Conservation (phyloP, 2,113 vertebrate genomes). For the Psilopsiagon aurifrons region DNA sequence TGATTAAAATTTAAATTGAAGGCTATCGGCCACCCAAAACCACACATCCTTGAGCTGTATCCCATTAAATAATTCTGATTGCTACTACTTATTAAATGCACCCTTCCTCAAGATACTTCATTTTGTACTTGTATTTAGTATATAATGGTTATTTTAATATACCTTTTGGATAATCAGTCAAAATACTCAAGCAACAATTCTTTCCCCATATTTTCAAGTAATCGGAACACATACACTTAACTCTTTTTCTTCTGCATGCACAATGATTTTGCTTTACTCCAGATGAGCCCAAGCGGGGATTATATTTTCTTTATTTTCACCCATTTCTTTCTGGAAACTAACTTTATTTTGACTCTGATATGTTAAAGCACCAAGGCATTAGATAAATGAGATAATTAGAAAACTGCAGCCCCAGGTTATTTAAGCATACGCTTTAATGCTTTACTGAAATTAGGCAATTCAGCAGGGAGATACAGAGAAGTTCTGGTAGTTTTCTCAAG, state of each 20-base stretch:
- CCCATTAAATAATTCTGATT: background rate
- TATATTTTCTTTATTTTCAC: background rate
- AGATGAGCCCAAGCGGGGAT: fast-evolving
- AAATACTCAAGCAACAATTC: background rate
- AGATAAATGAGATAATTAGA: background rate
- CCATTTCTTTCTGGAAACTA: background rate
- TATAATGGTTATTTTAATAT: background rate
- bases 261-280: background rate
- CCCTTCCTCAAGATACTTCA: background rate
- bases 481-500: background rate
- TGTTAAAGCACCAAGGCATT: background rate
- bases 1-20: background rate
- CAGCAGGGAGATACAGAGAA: background rate
- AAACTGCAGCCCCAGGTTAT: background rate
- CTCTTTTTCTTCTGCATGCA: background rate
- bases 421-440: background rate
- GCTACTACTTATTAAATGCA: background rate
- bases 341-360: background rate
- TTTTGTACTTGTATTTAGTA: background rate
- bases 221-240: background rate
- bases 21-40: background rate
- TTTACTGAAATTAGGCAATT: background rate
- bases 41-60: background rate
- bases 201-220: background rate
- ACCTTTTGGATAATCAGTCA: background rate